phyloP scores from a whole-genome alignment of 2,888 invertebrate genomes.

The Leucophenga maculata region DNA sequence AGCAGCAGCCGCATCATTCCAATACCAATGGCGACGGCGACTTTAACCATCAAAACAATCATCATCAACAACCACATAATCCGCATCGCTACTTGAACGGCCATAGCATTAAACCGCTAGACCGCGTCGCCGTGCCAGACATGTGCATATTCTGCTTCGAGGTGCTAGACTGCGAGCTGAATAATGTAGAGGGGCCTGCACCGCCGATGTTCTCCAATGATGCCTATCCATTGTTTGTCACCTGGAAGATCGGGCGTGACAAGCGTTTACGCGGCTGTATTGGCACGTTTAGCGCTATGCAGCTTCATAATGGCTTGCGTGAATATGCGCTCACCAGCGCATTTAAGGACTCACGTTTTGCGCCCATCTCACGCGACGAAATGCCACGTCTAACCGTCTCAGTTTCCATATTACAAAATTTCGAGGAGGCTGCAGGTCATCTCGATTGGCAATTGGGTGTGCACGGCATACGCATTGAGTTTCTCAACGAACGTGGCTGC shows the following conservation, averaged over 20 bases:
- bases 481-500: constrained; percentile 91
- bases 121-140: constrained; percentile 86
- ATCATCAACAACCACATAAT: constrained; percentile 51
- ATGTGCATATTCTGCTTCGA: constrained; percentile 99
- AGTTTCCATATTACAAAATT: constrained; percentile 92
- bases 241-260: constrained; percentile 98
- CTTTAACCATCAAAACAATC: constrained; percentile 34
- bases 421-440: constrained; percentile 95
- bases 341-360: constrained; percentile 95
- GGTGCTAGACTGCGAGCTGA: constrained; percentile 94
- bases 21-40: constrained; percentile 53
- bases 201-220: constrained; percentile 94
- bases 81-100: constrained; percentile 71
- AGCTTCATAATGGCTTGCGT: constrained; percentile 92
- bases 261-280: constrained; percentile 97
- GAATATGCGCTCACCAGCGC: constrained; percentile 99
- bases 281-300: constrained; percentile 98
- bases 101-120: constrained; percentile 59
- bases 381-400: constrained; percentile 93
- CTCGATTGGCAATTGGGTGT: constrained; percentile 97
- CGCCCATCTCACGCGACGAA: constrained; percentile 94
- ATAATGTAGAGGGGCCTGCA: constrained; percentile 93
- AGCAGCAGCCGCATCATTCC: constrained; percentile 49
- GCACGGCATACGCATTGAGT: constrained; percentile 99
- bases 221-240: constrained; percentile 97